These are phyloP conservation scores for Panthera uncia DNA, from an alignment of 2,113 vertebrate species.

Conservation along the genomic window DNA sequence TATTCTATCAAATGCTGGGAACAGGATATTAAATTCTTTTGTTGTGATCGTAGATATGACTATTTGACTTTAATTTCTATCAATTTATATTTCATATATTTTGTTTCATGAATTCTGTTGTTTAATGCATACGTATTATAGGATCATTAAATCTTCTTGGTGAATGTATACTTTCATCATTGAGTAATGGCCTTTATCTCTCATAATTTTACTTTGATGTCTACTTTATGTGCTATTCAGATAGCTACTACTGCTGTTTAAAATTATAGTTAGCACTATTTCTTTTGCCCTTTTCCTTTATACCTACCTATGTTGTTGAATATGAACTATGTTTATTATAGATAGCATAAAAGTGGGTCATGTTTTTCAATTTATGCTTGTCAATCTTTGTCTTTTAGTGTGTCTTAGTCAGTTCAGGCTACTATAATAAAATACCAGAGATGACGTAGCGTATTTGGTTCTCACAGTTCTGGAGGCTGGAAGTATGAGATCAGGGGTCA, in stretches of 20 bases:
- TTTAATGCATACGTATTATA: neutral
- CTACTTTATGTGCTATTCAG: neutral
- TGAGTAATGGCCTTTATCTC: neutral
- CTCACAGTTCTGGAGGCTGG: neutral
- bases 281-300: neutral
- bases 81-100: neutral
- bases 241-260: neutral
- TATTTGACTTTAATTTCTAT: neutral
- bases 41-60: neutral
- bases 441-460: neutral
- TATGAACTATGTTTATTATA: neutral
- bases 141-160: neutral
- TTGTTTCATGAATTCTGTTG: neutral
- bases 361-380: neutral
- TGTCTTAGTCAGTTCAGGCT: neutral
- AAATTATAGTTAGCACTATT: neutral
- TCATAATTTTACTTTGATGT: neutral
- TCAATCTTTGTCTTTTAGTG: neutral
- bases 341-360: neutral
- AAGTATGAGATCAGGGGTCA: neutral
- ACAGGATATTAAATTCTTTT: neutral
- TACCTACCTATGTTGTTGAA: neutral
- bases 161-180: neutral
- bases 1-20: neutral
- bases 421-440: neutral